Conservation (phyloP, 1,140 invertebrate genomes). For the Nylanderia fulva region DNA sequence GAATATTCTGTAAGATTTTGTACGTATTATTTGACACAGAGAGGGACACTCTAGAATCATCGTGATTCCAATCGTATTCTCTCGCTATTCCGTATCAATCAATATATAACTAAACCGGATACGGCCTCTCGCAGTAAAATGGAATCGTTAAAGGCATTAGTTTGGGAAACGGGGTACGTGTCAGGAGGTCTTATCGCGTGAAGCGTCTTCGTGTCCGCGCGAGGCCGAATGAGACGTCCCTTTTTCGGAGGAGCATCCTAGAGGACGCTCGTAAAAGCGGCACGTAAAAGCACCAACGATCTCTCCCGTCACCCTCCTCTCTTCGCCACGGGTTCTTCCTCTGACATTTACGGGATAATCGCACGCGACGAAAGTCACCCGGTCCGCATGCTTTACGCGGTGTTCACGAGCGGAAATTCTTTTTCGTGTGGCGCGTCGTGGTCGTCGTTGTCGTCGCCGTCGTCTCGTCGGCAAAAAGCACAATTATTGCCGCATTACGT, state of each 20-base stretch:
- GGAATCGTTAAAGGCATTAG: constrained; percentile 56
- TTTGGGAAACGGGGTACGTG: constrained; percentile 45
- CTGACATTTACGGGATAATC: constrained; percentile 77
- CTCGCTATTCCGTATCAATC: neutral
- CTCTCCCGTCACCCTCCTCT: neutral
- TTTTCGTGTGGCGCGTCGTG: constrained; percentile 9
- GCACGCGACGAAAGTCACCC: constrained; percentile 68
- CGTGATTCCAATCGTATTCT: constrained; percentile 14
- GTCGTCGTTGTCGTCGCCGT: constrained; percentile 5
- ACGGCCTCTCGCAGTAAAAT: constrained; percentile 37
- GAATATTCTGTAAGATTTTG: neutral
- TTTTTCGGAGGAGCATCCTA: constrained; percentile 68
- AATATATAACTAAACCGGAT: constrained; percentile 40
- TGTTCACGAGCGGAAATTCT: constrained; percentile 52
- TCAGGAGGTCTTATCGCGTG: constrained; percentile 44
- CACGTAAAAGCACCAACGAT: constrained; percentile 61
- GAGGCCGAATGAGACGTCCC: constrained; percentile 52
- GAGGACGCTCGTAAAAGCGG: constrained; percentile 65
- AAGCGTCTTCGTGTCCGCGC: constrained; percentile 32
- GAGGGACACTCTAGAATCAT: neutral
- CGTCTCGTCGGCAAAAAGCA: constrained; percentile 70
- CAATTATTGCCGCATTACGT: constrained; percentile 75
- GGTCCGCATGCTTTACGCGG: constrained; percentile 42
- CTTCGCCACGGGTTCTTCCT: neutral
- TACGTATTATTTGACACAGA: neutral